Evolutionary conservation across 1,140 invertebrate species (phyloP).

Genomic region (Drosophila neocordata): DNA sequence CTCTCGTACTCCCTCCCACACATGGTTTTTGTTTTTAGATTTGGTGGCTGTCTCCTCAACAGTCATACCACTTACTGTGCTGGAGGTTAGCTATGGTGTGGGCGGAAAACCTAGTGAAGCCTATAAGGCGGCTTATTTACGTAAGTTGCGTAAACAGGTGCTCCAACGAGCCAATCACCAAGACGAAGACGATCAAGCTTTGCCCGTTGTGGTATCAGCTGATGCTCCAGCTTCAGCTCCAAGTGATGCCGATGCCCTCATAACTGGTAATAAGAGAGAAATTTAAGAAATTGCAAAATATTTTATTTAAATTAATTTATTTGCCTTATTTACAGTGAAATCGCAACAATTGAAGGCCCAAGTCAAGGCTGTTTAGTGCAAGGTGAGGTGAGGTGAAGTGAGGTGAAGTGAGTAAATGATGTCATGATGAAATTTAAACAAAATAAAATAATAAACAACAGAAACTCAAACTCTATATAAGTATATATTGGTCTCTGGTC

Average conservation of each 20-base stretch:
- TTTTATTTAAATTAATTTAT: background rate
- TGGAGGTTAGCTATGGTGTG: slow-evolving; percentile 84
- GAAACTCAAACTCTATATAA: background rate
- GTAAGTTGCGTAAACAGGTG: slow-evolving; percentile 77
- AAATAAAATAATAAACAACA: background rate
- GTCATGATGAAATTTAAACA: slow-evolving; percentile 1
- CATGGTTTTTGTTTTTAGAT: slow-evolving; percentile 80
- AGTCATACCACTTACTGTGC: slow-evolving; percentile 86
- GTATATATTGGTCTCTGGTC: background rate
- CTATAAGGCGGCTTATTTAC: slow-evolving; percentile 77
- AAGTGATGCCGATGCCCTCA: slow-evolving; percentile 53
- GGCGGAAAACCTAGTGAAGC: slow-evolving; percentile 77
- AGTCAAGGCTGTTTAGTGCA: slow-evolving; percentile 57
- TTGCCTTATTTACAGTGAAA: slow-evolving; percentile 46
- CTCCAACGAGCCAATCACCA: slow-evolving; percentile 41
- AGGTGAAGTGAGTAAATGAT: slow-evolving; percentile 7
- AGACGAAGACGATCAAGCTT: slow-evolving; percentile 8
- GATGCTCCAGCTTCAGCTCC: slow-evolving; percentile 25
- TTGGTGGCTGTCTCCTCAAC: slow-evolving; percentile 86
- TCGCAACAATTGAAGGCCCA: slow-evolving; percentile 58
- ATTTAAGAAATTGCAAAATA: background rate
- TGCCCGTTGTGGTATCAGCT: slow-evolving; percentile 28
- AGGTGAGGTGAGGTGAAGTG: slow-evolving; percentile 2
- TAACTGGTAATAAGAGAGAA: slow-evolving; percentile 46
- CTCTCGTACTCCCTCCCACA: background rate